phyloP scores from a whole-genome alignment of 2,888 invertebrate genomes.

The Clostera curtula region DNA sequence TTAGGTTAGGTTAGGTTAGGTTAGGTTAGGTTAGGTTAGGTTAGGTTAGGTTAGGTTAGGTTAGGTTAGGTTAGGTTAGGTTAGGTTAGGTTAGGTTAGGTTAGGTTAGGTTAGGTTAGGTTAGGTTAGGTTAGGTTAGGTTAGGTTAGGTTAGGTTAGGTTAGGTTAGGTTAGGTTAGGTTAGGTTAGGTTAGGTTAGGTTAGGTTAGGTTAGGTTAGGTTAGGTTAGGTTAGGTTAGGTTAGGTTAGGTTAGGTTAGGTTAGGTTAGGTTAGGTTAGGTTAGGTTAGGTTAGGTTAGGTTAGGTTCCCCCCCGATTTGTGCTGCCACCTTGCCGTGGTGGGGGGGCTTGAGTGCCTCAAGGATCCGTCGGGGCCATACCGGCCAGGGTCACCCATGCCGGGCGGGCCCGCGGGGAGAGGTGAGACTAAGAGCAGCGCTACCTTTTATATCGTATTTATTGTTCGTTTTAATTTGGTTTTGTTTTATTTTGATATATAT shows the following conservation, averaged over 20 bases:
- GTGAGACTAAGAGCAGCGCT: too few species aligned
- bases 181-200: constrained; percentile 12
- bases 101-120: constrained; percentile 14
- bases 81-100: constrained; percentile 18
- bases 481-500: too few species aligned
- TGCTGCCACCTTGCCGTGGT: too few species aligned
- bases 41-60: constrained; percentile 18
- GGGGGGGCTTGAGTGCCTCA: too few species aligned
- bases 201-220: constrained; percentile 14
- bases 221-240: constrained; percentile 15
- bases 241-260: constrained; percentile 12
- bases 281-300: too few species aligned
- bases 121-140: constrained; percentile 14
- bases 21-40: constrained; percentile 15
- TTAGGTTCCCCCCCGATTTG: too few species aligned
- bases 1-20: constrained; percentile 14
- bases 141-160: constrained; percentile 16
- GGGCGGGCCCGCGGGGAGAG: too few species aligned
- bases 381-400: too few species aligned
- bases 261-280: constrained; percentile 9
- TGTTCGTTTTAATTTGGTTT: too few species aligned
- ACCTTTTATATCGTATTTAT: too few species aligned
- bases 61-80: constrained; percentile 18
- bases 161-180: constrained; percentile 16
- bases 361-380: too few species aligned